Evolutionary conservation across 1,140 invertebrate species (phyloP).

Genomic region (Bactericera cockerelli): DNA sequence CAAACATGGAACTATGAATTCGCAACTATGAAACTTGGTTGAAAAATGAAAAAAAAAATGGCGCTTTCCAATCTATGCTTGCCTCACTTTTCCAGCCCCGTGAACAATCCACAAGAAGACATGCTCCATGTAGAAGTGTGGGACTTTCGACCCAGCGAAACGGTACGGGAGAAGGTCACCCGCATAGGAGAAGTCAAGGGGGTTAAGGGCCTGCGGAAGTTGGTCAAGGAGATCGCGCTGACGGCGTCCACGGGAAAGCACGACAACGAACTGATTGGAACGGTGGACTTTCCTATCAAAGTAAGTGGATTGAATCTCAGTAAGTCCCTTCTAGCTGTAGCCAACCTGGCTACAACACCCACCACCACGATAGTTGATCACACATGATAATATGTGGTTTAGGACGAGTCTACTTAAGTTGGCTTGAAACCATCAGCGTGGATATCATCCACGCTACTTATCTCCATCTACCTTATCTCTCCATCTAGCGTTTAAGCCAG

Average conservation of each 20-base stretch:
- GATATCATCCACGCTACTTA: too few species aligned
- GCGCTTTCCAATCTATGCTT: too few species aligned
- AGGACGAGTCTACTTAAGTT: too few species aligned
- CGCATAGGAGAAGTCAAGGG: slow-evolving; percentile 72
- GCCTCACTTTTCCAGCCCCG: background rate
- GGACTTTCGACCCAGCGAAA: slow-evolving; percentile 83
- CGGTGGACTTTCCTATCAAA: slow-evolving; percentile 64
- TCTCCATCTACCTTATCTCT: slow-evolving; percentile 9
- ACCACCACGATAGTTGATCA: too few species aligned
- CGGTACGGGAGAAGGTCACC: slow-evolving; percentile 68
- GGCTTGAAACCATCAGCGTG: too few species aligned
- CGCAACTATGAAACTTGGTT: too few species aligned
- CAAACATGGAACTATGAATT: too few species aligned
- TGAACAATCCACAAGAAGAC: slow-evolving; percentile 14
- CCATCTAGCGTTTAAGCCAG: too few species aligned
- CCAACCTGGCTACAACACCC: background rate
- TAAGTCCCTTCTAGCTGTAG: background rate
- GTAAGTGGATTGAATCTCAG: background rate
- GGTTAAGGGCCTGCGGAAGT: slow-evolving; percentile 59
- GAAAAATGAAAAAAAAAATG: too few species aligned
- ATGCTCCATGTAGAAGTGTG: slow-evolving; percentile 52
- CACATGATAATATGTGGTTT: too few species aligned
- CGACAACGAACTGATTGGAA: slow-evolving; percentile 89
- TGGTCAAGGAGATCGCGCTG: slow-evolving; percentile 91
- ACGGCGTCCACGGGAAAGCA: slow-evolving; percentile 84